A percentile compares a stretch with the other conserved stretches of the same genome.
Conservation (phyloP, 2,797 vertebrate species). For the Enteromius argenteus region DNA sequence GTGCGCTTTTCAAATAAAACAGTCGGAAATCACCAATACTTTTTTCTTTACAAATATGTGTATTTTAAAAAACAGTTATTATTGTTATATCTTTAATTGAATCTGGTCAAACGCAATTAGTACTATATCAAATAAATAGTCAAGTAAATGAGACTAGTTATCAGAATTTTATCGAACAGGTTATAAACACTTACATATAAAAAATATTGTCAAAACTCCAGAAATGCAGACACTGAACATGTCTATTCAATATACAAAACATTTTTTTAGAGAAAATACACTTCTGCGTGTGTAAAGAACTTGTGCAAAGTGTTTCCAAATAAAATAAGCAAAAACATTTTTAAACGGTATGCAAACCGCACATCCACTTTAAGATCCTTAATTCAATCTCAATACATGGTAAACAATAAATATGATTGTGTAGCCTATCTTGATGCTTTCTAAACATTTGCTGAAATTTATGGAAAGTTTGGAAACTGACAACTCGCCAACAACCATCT, state of each 20-base stretch:
- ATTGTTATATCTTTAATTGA: background rate
- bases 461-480: background rate
- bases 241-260: conserved; percentile 21
- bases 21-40: background rate
- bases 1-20: background rate
- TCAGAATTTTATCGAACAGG: conserved; percentile 26
- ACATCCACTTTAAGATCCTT: background rate
- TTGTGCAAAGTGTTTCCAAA: background rate
- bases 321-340: background rate
- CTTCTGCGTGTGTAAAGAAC: background rate
- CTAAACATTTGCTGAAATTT: conserved; percentile 24
- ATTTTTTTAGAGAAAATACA: background rate
- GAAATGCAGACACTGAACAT: conserved; percentile 10
- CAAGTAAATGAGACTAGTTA: conserved; percentile 14
- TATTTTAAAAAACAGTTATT: background rate
- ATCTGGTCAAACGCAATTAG: background rate
- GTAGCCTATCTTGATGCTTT: background rate
- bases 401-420: conserved; percentile 28
- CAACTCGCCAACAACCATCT: background rate
- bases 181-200: conserved; percentile 32
- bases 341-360: background rate
- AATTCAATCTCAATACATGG: background rate
- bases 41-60: background rate
- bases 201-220: conserved; percentile 29
- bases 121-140: background rate